Percentiles rank a stretch among this genome's conserved stretches.
Conservation (phyloP, 2,113 vertebrate species). For the Phyllostomus discolor region DNA sequence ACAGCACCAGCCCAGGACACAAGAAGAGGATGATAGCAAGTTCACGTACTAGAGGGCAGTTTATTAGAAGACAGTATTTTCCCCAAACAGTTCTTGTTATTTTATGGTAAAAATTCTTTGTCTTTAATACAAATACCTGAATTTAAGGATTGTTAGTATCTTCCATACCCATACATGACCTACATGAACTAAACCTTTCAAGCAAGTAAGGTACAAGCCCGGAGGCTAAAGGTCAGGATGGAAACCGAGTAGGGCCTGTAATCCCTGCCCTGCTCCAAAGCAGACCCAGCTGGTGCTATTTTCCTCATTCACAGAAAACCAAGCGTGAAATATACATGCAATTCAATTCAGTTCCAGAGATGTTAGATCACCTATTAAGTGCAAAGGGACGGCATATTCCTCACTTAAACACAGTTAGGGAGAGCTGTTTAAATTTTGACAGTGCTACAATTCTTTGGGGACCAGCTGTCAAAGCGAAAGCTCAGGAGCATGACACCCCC, state of each 20-base stretch:
- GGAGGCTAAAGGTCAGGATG: not conserved
- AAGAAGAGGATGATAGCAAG: not conserved
- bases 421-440: constrained; percentile 56
- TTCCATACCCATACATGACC: not conserved
- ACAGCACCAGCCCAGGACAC: not conserved
- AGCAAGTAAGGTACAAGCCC: not conserved
- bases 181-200: not conserved
- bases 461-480: constrained; percentile 28
- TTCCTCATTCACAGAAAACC: not conserved
- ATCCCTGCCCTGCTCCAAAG: not conserved
- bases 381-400: not conserved
- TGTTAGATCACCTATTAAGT: not conserved
- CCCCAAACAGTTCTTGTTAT: not conserved
- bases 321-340: not conserved
- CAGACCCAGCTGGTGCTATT: not conserved
- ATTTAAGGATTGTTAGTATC: not conserved
- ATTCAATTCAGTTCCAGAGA: not conserved
- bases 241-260: not conserved
- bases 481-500: not conserved
- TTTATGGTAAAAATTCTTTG: not conserved
- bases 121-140: not conserved
- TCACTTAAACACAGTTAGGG: constrained; percentile 6
- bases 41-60: not conserved
- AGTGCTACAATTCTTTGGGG: constrained; percentile 43
- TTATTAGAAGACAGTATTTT: not conserved